Conservation (phyloP, 2,888 invertebrate species). For the Allygus modestus region DNA sequence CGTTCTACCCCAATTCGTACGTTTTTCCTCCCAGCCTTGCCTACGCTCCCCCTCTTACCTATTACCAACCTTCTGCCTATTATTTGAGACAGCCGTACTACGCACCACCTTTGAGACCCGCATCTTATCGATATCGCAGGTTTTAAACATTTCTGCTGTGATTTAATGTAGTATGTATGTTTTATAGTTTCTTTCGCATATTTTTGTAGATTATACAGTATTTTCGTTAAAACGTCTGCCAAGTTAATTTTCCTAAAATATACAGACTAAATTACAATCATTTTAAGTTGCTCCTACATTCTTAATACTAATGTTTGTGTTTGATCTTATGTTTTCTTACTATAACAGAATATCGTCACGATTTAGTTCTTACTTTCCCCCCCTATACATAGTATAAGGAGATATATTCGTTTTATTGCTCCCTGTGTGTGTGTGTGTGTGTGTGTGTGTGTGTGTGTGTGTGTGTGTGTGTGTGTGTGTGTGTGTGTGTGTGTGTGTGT, state of each 20-base stretch:
- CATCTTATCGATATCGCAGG: background rate
- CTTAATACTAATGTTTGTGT: too few relatives aligned
- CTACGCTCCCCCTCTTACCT: background rate
- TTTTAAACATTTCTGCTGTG: background rate
- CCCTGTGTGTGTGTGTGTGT: constrained; percentile 46
- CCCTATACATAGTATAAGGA: too few relatives aligned
- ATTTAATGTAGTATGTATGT: too few relatives aligned
- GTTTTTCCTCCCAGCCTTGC: background rate
- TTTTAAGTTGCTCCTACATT: too few relatives aligned
- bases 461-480: constrained; percentile 53
- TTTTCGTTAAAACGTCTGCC: too few relatives aligned
- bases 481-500: constrained; percentile 48
- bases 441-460: constrained; percentile 50
- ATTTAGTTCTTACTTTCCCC: too few relatives aligned
- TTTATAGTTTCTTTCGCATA: too few relatives aligned
- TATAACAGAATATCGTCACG: too few relatives aligned
- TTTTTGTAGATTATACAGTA: too few relatives aligned
- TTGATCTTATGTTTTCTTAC: too few relatives aligned
- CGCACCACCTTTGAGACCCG: background rate
- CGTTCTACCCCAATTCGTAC: background rate
- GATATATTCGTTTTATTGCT: background rate
- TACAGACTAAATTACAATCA: too few relatives aligned
- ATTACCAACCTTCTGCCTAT: background rate
- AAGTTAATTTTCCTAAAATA: too few relatives aligned
- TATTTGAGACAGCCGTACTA: background rate